A percentile compares a stretch with the other conserved stretches of the same genome.
These are phyloP conservation scores for Heterohyrax brucei DNA, from an alignment of 2,797 vertebrate genomes.

Conservation along the genomic window DNA sequence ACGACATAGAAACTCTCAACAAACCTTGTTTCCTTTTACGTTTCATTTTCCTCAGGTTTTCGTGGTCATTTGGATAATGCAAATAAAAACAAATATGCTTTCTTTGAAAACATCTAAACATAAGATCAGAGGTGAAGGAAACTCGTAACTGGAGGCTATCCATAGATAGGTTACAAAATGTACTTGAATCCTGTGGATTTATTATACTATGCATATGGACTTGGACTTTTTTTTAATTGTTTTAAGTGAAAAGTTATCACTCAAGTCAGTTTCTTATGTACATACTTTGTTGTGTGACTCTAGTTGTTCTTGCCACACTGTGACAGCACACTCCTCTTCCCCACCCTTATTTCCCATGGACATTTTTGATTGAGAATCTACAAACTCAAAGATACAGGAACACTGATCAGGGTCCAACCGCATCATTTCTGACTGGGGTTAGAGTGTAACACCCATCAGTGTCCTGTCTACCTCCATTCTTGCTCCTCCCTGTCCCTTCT, in stretches of 20 bases:
- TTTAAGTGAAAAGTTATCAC: too few relatives aligned
- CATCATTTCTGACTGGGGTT: not conserved
- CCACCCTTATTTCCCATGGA: too few relatives aligned
- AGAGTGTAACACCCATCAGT: not conserved
- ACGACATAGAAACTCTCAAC: not conserved
- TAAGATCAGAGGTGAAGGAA: not conserved
- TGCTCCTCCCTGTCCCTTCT: not conserved
- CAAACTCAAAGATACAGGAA: not conserved
- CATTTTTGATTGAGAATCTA: not conserved
- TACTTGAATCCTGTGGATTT: not conserved
- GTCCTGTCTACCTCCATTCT: not conserved
- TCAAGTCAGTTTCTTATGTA: too few relatives aligned
- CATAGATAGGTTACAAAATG: not conserved
- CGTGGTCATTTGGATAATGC: not conserved
- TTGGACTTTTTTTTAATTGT: not conserved
- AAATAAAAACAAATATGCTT: constrained; percentile 8
- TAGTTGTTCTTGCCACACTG: too few relatives aligned
- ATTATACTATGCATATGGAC: not conserved
- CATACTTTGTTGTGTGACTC: too few relatives aligned
- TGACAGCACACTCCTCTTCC: too few relatives aligned
- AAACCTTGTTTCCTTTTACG: not conserved
- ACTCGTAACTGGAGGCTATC: not conserved
- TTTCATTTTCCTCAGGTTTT: constrained; percentile 55
- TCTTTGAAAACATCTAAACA: constrained; percentile 38
- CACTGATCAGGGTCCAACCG: not conserved